Evolutionary conservation across 2,113 vertebrate genomes (phyloP).

Genomic region (Rafetus swinhoei): DNA sequence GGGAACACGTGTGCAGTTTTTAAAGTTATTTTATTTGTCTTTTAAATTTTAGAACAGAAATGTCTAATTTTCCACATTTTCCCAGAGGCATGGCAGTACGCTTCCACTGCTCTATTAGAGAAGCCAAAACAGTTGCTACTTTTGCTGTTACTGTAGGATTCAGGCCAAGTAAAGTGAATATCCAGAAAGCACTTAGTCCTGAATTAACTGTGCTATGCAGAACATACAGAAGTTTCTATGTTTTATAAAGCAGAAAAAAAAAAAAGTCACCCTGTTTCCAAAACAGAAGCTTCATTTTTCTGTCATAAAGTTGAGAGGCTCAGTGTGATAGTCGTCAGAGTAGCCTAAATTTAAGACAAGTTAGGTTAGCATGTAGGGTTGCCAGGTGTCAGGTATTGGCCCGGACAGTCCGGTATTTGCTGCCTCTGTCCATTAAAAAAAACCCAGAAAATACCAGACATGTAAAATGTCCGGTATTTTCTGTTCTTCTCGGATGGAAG

Average conservation of each 20-base stretch:
- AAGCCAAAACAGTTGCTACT: constrained; percentile 60
- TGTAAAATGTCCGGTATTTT: too few species aligned
- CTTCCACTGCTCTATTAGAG: not conserved
- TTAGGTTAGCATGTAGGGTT: not conserved
- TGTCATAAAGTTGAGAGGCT: not conserved
- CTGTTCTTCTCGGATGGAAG: too few species aligned
- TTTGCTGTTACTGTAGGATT: not conserved
- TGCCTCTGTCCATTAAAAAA: too few species aligned
- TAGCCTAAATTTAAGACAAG: not conserved
- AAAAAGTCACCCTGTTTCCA: too few species aligned
- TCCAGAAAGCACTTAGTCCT: constrained; percentile 2
- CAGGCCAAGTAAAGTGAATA: constrained; percentile 19
- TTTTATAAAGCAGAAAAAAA: not conserved
- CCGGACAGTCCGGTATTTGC: too few species aligned
- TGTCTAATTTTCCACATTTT: constrained; percentile 38
- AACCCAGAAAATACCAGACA: too few species aligned
- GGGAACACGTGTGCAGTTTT: not conserved
- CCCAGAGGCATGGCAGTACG: not conserved
- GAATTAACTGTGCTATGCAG: not conserved
- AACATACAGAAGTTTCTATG: fast-evolving
- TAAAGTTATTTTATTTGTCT: fast-evolving
- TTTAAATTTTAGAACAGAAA: not conserved
- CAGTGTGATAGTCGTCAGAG: not conserved
- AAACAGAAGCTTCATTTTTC: not conserved
- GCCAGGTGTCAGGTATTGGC: too few species aligned